Conservation (phyloP, 2,797 vertebrate species). For the Crocodylus rhombifer region DNA sequence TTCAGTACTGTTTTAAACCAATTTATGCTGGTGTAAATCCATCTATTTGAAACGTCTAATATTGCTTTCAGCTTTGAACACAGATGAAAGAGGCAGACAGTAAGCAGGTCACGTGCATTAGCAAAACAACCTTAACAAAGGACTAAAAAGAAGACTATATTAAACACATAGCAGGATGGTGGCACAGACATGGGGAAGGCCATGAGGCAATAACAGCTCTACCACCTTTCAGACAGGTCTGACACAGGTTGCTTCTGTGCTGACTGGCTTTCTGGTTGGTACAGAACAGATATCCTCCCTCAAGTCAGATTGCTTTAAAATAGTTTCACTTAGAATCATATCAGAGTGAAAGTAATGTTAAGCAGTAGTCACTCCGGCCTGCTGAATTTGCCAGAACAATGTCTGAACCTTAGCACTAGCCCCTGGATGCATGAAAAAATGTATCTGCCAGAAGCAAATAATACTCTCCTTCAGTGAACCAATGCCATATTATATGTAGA, state of each 20-base stretch:
- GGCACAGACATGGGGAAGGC: not conserved
- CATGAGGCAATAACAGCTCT: not conserved
- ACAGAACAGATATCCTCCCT: not conserved
- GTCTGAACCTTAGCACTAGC: not conserved
- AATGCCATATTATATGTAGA: not conserved
- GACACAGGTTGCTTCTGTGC: too few relatives aligned
- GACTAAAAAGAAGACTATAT: not conserved
- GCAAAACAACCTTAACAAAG: constrained; percentile 48
- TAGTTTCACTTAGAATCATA: not conserved
- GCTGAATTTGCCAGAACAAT: not conserved
- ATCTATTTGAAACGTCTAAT: not conserved
- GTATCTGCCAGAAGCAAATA: not conserved
- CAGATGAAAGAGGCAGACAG: constrained; percentile 1
- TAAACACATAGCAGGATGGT: not conserved
- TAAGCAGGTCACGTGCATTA: constrained; percentile 31
- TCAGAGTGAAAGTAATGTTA: not conserved
- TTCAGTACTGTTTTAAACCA: not conserved
- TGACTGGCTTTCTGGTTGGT: not conserved
- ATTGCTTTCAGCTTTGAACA: not conserved
- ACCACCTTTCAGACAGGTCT: not conserved
- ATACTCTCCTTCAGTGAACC: not conserved
- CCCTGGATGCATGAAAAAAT: not conserved
- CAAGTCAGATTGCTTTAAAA: not conserved
- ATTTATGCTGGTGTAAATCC: not conserved
- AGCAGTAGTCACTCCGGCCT: not conserved